Conservation (phyloP, 2,797 vertebrate species). For the Xenopus petersii region DNA sequence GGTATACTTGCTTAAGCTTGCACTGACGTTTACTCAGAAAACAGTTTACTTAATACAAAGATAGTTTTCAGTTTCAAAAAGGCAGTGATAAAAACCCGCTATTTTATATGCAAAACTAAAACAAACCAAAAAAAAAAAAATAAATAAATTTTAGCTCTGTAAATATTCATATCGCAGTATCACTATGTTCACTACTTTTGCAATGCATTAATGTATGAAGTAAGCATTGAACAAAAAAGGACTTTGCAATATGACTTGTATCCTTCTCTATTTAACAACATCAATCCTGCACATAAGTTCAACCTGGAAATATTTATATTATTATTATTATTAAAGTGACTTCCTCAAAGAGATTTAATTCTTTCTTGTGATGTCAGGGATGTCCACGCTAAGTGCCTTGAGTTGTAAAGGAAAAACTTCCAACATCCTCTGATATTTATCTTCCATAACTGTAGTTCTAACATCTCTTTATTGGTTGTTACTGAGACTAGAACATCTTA, state of each 20-base stretch:
- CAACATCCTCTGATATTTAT: too few species aligned
- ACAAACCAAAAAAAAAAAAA: too few species aligned
- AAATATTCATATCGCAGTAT: constrained; percentile 80
- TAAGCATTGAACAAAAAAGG: constrained; percentile 51
- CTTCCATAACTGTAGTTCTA: too few species aligned
- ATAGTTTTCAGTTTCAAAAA: constrained; percentile 62
- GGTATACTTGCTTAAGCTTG: constrained; percentile 82
- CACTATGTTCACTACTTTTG: constrained; percentile 75
- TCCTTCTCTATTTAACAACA: too few species aligned
- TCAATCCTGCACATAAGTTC: constrained; percentile 57
- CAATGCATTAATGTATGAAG: constrained; percentile 72
- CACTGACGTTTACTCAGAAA: constrained; percentile 79
- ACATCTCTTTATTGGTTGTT: too few species aligned
- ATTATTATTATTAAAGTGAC: constrained; percentile 1
- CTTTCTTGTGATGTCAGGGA: constrained; percentile 44
- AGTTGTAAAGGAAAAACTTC: too few species aligned
- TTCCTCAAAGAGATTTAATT: constrained; percentile 62
- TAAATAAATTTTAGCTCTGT: constrained; percentile 76
- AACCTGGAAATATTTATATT: constrained; percentile 27
- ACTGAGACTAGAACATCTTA: too few species aligned
- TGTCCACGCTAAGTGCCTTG: too few species aligned
- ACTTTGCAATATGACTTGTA: constrained; percentile 42
- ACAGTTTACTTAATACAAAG: constrained; percentile 36
- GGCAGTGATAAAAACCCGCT: constrained; percentile 67
- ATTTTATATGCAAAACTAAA: constrained; percentile 60